phyloP scores from a whole-genome alignment of 2,797 vertebrate genomes.

The Holocentrus rufus region DNA sequence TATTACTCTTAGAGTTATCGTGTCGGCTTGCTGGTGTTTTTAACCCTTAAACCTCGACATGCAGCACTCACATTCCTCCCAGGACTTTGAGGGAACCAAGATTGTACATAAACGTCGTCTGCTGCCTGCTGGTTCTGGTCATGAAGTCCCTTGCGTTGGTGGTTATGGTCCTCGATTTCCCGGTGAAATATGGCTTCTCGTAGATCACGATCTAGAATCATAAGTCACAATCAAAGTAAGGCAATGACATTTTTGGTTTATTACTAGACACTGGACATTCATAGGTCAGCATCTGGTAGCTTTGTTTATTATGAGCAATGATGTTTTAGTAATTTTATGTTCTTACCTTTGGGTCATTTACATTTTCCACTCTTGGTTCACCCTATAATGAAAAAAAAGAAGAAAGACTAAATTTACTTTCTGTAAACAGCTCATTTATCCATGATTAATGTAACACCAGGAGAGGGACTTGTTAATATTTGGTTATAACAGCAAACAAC shows the following conservation, averaged over 20 bases:
- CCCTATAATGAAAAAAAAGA: slow-evolving; percentile 79
- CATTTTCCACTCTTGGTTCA: slow-evolving; percentile 90
- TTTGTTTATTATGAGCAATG: neutral
- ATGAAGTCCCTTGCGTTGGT: slow-evolving; percentile 86
- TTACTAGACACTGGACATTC: neutral
- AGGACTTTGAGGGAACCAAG: slow-evolving; percentile 87
- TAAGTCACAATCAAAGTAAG: neutral
- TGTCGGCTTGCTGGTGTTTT: neutral
- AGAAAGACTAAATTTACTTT: slow-evolving; percentile 2
- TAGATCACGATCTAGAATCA: slow-evolving; percentile 86
- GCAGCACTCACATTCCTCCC: slow-evolving; percentile 90
- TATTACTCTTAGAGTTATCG: too few relatives aligned
- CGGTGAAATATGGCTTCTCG: slow-evolving; percentile 86
- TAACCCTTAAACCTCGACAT: neutral
- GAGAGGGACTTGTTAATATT: neutral
- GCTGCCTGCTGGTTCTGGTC: slow-evolving; percentile 73
- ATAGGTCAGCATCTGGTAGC: neutral
- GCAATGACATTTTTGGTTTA: neutral
- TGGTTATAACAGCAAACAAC: neutral
- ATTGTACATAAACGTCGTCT: slow-evolving; percentile 75
- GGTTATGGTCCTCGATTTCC: slow-evolving; percentile 85
- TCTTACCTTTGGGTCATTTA: slow-evolving; percentile 87
- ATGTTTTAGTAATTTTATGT: neutral
- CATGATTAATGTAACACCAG: neutral
- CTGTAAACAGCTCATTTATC: neutral